Base-by-base conservation (phyloP, 2,797 vertebrate genomes). In the Gymnoscopelus braueri region DNA sequence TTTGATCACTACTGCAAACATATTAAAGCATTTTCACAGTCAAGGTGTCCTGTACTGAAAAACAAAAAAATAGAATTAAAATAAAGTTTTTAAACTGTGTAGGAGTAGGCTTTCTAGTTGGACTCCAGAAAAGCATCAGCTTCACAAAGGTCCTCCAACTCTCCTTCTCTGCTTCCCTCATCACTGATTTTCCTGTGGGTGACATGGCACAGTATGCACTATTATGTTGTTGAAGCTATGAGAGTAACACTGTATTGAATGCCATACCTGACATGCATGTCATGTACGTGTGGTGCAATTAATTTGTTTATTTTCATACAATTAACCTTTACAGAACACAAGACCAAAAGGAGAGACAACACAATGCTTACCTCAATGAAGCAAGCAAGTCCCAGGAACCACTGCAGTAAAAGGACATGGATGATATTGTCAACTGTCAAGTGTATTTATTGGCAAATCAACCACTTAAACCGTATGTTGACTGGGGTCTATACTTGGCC, bases 281-380 rank as follows among this genome's bases (percentile, higher is more conserved):
- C 77, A 79, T 72, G 61, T 49, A 80, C 47, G 69, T 49, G 77
- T 65, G 77, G 71, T 47, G 66, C 65, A 79, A 71, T 84, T 81
- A 77, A 80, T 81, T 80, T 60, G 67, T 66, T 80, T 60, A 66
- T 66, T 70, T 71, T 63, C 26, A 49, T 67, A 51, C 72, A 67
- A 26, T 44, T 49, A 65, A 61, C 73, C 61, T 70, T 62, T 61
- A 75, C 70, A 77, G 69, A 71, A 83, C 32, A 24, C 11, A n/a
- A 56, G 59, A 61, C 39, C 44, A n/a, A 52, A 13, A 11, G 14
- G 14, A 39, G 19, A 72, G 63, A 32, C 26, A 67, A 52, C 35
- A 63, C 51, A 77, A 80, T 72, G 53, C 73, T 93, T 95, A 97
- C 96, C 95, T 96, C 92, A 95, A 86, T 80, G 94, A 94, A 23